phyloP scores from a whole-genome alignment of 1,140 invertebrate species.

The Formica exsecta region DNA sequence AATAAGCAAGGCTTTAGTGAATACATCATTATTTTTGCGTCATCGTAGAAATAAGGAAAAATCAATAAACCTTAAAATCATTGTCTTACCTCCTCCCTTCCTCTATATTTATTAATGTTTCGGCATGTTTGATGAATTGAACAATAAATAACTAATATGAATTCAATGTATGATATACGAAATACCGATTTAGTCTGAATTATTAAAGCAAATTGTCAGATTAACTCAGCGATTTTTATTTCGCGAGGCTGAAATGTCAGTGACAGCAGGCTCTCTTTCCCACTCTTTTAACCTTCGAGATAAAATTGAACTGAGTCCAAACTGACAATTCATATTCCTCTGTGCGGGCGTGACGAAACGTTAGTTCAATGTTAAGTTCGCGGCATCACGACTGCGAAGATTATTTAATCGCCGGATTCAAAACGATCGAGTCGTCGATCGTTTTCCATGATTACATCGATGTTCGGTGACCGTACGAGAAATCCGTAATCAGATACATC shows the following conservation, averaged over 20 bases:
- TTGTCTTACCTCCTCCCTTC: too few relatives aligned
- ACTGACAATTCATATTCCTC: conserved; percentile 28
- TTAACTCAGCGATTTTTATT: not conserved
- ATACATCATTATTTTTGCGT: too few relatives aligned
- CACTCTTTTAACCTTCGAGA: conserved; percentile 23
- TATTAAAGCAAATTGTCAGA: not conserved
- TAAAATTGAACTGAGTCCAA: conserved; percentile 65
- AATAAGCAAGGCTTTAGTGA: too few relatives aligned
- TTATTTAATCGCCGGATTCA: conserved; percentile 5
- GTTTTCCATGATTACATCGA: not conserved
- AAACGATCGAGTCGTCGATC: not conserved
- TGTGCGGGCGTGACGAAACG: conserved; percentile 12
- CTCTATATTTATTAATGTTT: too few relatives aligned
- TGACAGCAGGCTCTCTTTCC: not conserved
- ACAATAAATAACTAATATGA: too few relatives aligned
- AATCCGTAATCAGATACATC: not conserved
- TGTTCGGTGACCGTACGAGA: not conserved
- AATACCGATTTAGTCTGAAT: not conserved
- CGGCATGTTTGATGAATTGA: too few relatives aligned
- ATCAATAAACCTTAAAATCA: too few relatives aligned
- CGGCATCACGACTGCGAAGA: not conserved
- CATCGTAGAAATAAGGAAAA: too few relatives aligned
- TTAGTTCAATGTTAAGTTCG: conserved; percentile 52
- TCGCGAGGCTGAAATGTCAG: not conserved
- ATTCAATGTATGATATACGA: too few relatives aligned